phyloP scores from a whole-genome alignment of 2,797 vertebrate genomes.

The Diglossa cyanea region DNA sequence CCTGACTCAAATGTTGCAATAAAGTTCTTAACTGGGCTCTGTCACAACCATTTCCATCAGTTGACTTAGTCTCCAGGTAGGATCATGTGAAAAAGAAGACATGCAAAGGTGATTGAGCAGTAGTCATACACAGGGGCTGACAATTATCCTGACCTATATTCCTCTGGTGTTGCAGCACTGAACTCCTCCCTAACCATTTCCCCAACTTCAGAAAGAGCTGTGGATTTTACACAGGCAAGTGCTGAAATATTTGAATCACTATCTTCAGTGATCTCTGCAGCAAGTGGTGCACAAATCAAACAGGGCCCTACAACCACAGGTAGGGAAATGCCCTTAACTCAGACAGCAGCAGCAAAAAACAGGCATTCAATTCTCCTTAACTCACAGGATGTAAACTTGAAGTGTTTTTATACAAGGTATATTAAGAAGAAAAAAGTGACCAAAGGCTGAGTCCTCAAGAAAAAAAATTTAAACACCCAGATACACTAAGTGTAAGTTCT shows the following conservation, averaged over 20 bases:
- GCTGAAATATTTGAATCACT: not conserved
- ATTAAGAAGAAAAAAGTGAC: not conserved
- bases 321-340: not conserved
- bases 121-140: not conserved
- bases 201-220: not conserved
- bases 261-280: not conserved
- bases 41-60: not conserved
- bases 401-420: not conserved
- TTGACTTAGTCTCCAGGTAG: not conserved
- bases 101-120: not conserved
- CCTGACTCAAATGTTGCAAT: not conserved
- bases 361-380: not conserved
- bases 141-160: not conserved
- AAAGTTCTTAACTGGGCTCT: not conserved
- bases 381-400: not conserved
- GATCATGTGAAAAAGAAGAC: not conserved
- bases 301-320: rapidly evolving
- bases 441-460: not conserved
- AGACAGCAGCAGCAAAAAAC: not conserved
- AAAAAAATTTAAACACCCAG: not conserved
- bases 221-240: not conserved
- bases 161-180: not conserved
- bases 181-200: not conserved
- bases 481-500: not conserved
- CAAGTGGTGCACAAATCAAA: not conserved